Evolutionary conservation across 2,888 invertebrate genomes (phyloP).

Genomic region (Eupithecia tripunctaria): DNA sequence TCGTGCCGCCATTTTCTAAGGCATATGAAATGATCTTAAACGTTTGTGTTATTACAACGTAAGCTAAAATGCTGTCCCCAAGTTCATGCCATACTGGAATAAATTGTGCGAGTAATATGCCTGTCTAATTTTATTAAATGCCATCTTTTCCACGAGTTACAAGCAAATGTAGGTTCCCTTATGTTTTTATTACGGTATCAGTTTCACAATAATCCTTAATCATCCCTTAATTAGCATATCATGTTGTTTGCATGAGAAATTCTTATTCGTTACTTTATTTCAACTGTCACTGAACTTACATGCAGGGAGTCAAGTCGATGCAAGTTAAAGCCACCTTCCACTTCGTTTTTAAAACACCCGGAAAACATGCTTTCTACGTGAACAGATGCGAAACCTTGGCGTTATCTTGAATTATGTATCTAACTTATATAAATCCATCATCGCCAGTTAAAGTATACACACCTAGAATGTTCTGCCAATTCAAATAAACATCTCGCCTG

Average conservation of each 20-base stretch:
- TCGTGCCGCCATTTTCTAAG: no score
- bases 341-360: background rate
- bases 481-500: slow-evolving; percentile 87
- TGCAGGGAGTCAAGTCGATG: background rate
- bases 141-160: no score
- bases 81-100: no score
- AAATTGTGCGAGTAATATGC: no score
- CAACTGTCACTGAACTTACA: background rate
- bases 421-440: slow-evolving; percentile 45
- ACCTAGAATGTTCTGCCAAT: slow-evolving; percentile 89
- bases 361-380: slow-evolving; percentile 11
- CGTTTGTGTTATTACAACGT: no score
- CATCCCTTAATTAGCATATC: no score
- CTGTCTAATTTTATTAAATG: no score
- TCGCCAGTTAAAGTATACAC: slow-evolving; percentile 46
- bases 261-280: background rate
- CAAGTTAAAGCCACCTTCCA: background rate
- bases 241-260: background rate
- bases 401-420: slow-evolving; percentile 27
- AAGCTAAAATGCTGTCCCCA: no score
- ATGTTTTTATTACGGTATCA: no score
- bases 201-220: no score
- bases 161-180: no score
- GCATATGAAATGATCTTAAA: no score
- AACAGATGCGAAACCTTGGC: slow-evolving; percentile 12